Base-by-base conservation (phyloP, 2,797 vertebrate genomes). In the Microchirus variegatus region DNA sequence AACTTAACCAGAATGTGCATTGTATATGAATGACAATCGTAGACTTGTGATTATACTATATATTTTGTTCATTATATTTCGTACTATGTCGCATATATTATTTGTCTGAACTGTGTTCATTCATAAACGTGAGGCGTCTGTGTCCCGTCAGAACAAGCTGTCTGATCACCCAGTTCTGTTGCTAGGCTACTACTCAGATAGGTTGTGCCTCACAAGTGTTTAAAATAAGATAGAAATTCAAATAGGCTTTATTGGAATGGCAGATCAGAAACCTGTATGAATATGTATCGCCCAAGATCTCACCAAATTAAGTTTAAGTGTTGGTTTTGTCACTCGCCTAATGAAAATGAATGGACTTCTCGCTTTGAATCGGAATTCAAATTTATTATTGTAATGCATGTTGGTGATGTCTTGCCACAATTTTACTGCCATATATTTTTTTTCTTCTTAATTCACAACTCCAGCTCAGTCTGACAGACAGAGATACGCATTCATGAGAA, bases 141-240 rank as follows among this genome's bases (percentile, higher is more conserved):
- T 51, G 65, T 63, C 22, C n/a, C 40, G 46, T 59, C 63, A 70
- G 53, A 52, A 15, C 35, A 10, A 73, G 10, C 22, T 2, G 8
- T 59, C 66, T 57, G 45, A 16, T 73, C 59, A 52, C 45, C 57
- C 19, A 44, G 51, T 48, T 15, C 72, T 77, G 85, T 88, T 85
- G 78, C 84, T 82, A 62, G 77, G 81, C 81, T 69, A 79, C 80
- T 9, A 79, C 80, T 9, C 62, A 38, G 59, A 54, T 47, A 40
- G 12, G 12, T n/a, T 46, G 47, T 51, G 53, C 50, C 40, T 56
- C 38, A 58, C 16, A 57, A n/a, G 19, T 13, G 10, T 63, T 61
- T 31, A 37, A 46, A 59, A 65, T 16, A 37, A 37, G 2, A 52
- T 56, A 9, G 4, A 35, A 36, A 36, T 35, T 35, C 48, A 35